phyloP scores from a whole-genome alignment of 2,888 invertebrate species.

The Penaeus monodon region DNA sequence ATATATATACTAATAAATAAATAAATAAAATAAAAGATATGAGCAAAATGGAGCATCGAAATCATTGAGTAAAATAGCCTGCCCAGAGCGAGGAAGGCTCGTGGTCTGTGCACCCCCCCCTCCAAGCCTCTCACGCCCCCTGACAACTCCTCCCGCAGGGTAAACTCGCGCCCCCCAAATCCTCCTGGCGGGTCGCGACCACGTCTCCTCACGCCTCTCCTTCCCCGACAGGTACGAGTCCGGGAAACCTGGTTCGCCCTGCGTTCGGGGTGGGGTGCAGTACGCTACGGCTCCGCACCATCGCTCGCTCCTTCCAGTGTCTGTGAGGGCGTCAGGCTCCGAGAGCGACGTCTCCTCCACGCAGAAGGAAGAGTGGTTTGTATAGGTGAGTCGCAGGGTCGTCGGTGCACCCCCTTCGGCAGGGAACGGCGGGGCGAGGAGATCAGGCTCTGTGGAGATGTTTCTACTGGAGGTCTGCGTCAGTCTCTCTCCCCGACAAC shows the following conservation, averaged over 20 bases:
- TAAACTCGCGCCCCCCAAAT: background rate
- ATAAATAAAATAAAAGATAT: background rate
- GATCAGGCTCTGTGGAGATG: background rate
- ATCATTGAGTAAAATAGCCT: conserved; percentile 51
- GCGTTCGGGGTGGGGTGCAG: conserved; percentile 61
- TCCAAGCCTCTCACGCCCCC: conserved; percentile 1
- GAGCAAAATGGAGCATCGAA: conserved; percentile 6
- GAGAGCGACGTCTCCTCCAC: conserved; percentile 63
- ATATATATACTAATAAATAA: too few species aligned
- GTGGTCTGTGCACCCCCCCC: conserved; percentile 1
- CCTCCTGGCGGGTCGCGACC: background rate
- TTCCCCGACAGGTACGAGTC: conserved; percentile 38
- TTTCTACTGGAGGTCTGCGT: too few species aligned
- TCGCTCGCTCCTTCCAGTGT: conserved; percentile 57
- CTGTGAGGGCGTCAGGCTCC: conserved; percentile 61
- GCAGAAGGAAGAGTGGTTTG: conserved; percentile 65
- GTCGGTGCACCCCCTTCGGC: background rate
- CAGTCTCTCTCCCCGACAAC: too few species aligned
- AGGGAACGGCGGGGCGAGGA: background rate
- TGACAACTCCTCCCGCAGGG: background rate
- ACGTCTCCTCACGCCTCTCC: background rate
- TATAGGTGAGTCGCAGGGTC: conserved; percentile 44
- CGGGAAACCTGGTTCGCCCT: conserved; percentile 65
- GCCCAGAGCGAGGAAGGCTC: conserved; percentile 16
- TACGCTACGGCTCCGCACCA: conserved; percentile 59